These are phyloP conservation scores for Corythaixoides concolor DNA, from an alignment of 2,113 vertebrate species.

Conservation along the genomic window DNA sequence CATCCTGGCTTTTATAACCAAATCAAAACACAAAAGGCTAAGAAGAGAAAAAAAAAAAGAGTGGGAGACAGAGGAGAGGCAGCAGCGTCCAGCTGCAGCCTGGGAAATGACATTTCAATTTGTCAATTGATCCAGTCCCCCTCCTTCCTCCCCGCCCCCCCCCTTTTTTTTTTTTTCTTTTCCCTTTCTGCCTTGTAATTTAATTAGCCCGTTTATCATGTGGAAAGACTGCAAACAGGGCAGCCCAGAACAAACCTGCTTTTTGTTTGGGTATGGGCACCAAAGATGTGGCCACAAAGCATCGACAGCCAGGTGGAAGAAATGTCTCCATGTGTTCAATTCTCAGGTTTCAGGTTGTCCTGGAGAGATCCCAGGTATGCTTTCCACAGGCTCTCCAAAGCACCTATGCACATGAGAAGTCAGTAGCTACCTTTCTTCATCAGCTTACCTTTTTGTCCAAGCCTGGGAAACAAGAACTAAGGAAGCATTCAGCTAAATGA, in stretches of 20 bases:
- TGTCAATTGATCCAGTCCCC: conserved; percentile 63
- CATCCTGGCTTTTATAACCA: conserved; percentile 75
- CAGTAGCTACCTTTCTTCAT: background rate
- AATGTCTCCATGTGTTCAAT: background rate
- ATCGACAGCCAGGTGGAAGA: background rate
- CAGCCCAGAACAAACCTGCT: background rate
- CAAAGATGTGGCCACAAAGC: background rate
- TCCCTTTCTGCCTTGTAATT: conserved; percentile 51
- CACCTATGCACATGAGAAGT: background rate
- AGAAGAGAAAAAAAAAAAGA: background rate
- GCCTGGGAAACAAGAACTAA: background rate
- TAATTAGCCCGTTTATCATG: conserved; percentile 70
- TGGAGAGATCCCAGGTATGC: background rate
- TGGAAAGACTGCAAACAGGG: background rate
- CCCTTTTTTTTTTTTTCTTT: background rate
- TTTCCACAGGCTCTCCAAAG: background rate
- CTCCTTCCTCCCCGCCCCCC: background rate
- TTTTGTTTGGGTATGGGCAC: background rate
- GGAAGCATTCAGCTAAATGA: background rate
- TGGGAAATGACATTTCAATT: conserved; percentile 77
- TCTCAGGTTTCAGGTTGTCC: background rate
- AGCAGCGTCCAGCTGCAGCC: conserved; percentile 55
- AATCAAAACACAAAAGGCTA: conserved; percentile 75
- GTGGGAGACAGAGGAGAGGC: background rate
- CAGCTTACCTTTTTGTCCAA: background rate